phyloP scores from a whole-genome alignment of 2,888 invertebrate genomes.

The Hymenopus coronatus region DNA sequence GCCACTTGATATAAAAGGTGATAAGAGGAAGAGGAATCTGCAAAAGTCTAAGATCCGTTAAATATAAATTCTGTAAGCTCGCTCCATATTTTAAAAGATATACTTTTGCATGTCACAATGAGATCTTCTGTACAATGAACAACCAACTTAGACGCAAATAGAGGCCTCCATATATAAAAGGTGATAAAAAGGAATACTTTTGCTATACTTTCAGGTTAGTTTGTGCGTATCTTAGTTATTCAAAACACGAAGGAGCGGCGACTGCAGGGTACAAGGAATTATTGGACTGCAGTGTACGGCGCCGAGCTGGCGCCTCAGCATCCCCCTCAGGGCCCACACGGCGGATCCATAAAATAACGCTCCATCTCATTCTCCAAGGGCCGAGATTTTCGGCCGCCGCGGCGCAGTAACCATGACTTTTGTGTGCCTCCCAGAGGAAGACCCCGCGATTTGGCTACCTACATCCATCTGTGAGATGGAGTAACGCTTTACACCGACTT shows the following conservation, averaged over 20 bases:
- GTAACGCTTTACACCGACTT: not conserved
- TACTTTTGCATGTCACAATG: too few relatives aligned
- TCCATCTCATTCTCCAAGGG: not conserved
- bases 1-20: too few relatives aligned
- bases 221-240: not conserved
- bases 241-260: not conserved
- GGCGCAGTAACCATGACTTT: not conserved
- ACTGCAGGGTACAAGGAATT: not conserved
- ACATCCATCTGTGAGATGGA: not conserved
- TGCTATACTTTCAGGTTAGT: too few relatives aligned
- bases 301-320: conserved; percentile 2
- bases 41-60: too few relatives aligned
- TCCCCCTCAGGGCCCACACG: not conserved
- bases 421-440: not conserved
- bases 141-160: too few relatives aligned
- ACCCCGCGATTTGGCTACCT: not conserved
- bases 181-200: too few relatives aligned
- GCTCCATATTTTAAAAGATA: too few relatives aligned
- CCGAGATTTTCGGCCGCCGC: not conserved
- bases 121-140: too few relatives aligned
- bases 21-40: too few relatives aligned
- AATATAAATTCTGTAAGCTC: too few relatives aligned
- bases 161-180: too few relatives aligned
- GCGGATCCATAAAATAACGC: not conserved
- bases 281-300: not conserved